phyloP scores from a whole-genome alignment of 2,888 invertebrate species.

The Tetragonula carbonaria region DNA sequence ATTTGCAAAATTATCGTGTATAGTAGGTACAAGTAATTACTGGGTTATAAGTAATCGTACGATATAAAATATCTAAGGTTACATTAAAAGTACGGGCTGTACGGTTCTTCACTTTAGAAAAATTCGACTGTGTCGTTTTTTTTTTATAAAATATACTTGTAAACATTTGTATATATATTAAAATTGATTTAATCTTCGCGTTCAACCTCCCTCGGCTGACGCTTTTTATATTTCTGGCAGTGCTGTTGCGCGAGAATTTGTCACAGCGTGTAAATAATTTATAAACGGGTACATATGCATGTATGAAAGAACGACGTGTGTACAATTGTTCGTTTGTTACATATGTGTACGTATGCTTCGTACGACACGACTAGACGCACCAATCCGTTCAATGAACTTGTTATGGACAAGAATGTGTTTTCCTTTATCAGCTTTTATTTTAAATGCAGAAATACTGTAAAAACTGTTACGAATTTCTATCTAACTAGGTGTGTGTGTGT shows the following conservation, averaged over 20 bases:
- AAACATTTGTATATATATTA: slow-evolving; percentile 4
- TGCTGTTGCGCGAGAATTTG: slow-evolving; percentile 22
- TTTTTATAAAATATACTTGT: slow-evolving; percentile 18
- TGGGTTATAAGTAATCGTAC: neutral
- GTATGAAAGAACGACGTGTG: neutral
- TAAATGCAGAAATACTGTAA: slow-evolving; percentile 68
- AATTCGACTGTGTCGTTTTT: neutral
- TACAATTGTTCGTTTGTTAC: neutral
- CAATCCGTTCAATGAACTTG: slow-evolving; percentile 59
- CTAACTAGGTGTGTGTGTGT: slow-evolving; percentile 61
- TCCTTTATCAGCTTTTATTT: slow-evolving; percentile 31
- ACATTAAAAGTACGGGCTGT: slow-evolving; percentile 10
- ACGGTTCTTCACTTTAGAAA: neutral
- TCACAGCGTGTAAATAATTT: slow-evolving; percentile 16
- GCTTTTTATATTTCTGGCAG: slow-evolving; percentile 30
- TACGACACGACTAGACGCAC: slow-evolving; percentile 60
- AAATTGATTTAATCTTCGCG: neutral
- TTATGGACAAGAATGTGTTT: slow-evolving; percentile 62
- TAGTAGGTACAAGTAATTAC: slow-evolving; percentile 16
- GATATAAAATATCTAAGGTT: slow-evolving; percentile 21
- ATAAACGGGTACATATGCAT: neutral
- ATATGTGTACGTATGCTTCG: neutral
- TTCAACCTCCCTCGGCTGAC: neutral
- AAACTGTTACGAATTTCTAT: slow-evolving; percentile 68
- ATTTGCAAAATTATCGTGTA: slow-evolving; percentile 5